Base-by-base conservation (phyloP, 2,797 vertebrate species). In the Gymnothorax javanicus region DNA sequence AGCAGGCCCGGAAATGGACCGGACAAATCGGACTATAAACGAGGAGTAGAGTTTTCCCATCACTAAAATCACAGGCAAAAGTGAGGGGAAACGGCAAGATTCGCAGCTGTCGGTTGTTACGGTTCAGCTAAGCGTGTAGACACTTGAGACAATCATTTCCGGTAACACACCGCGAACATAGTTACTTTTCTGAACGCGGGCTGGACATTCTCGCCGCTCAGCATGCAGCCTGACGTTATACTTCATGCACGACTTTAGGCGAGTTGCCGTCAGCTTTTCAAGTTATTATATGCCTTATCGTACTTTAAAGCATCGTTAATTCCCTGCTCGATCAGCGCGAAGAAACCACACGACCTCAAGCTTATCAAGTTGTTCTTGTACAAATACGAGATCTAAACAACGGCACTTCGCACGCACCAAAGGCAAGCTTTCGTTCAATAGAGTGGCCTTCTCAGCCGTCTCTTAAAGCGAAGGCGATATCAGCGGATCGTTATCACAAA, bases 341-440 rank as follows among this genome's bases (percentile, higher is more conserved):
- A 56, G 52, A 56, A 54, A 56, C 17, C 77, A n/a, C 52, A 81
- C 52, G 50, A 56, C 52, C 20, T 81, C 52, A 23, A 52, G 17
- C 33, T 81, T 81, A 81, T 81, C 77, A n/a, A 54, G 77, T 56
- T 52, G 73, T 77, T 81, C 77, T 81, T 56, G 23, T 56, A 54
- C 50, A 81, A 81, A 81, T 23, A 81, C 77, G 77, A 81, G 77
- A 81, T 52, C 52, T 20, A 81, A 56, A 50, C 50, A 3, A 52
- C 15, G 33, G 73, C 73, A 77, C 52, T 77, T 15, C 7, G 33
- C 17, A 75, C 13, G 27, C 50, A 81, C 50, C 50, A 23, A 20
- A 8, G 25, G 52, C 73, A 50, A 20, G 43, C 33, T 81, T 20
- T 0, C 43, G 43, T 56, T 23, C 9, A 9, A 52, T n/a, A 54